phyloP scores from a whole-genome alignment of 2,113 vertebrate species.

The Pseudonaja textilis region DNA sequence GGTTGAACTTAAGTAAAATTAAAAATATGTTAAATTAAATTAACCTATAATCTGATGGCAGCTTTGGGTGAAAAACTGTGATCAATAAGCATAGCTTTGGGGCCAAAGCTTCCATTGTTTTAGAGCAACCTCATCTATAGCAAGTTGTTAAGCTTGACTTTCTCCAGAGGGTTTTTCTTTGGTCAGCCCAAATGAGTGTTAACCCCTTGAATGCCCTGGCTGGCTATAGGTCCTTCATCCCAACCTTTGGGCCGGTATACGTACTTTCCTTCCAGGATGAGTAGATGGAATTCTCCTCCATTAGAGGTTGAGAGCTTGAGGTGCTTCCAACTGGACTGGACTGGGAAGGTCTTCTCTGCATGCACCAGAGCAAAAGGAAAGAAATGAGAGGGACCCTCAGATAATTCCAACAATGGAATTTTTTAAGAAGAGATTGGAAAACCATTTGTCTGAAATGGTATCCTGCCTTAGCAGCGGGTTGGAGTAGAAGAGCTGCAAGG shows the following conservation, averaged over 20 bases:
- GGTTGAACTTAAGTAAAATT: neutral
- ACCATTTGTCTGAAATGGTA: no score
- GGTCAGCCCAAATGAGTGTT: no score
- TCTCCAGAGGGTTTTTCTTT: neutral
- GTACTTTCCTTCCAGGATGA: conserved; percentile 75
- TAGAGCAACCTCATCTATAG: neutral
- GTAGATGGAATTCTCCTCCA: conserved; percentile 86
- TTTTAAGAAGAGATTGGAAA: no score
- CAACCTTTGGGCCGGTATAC: conserved; percentile 11
- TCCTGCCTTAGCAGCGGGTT: no score
- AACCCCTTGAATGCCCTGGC: neutral
- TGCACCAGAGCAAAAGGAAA: conserved; percentile 50
- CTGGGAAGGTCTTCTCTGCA: neutral
- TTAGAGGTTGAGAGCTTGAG: conserved; percentile 49
- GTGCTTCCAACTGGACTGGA: neutral
- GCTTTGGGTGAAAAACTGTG: neutral
- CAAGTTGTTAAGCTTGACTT: neutral
- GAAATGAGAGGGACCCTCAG: neutral
- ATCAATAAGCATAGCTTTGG: neutral
- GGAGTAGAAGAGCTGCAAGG: no score
- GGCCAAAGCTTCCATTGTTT: neutral
- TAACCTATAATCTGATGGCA: neutral
- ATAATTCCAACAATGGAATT: neutral
- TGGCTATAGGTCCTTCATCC: neutral
- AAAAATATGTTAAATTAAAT: neutral